Evolutionary conservation across 1,140 invertebrate genomes (phyloP).

Genomic region (Cherax quadricarinatus): DNA sequence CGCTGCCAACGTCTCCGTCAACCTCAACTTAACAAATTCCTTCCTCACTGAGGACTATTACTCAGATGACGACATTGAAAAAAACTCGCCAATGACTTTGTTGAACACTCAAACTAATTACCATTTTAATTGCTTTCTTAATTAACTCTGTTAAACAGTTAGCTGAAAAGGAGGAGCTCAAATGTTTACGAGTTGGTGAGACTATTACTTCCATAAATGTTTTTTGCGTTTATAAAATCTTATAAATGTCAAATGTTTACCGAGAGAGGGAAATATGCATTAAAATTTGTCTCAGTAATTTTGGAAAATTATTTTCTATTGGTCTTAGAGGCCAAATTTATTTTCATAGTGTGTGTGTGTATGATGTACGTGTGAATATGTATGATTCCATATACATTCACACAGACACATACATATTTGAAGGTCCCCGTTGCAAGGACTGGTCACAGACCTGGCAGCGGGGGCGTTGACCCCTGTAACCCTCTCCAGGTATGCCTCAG

Average conservation of each 20-base stretch:
- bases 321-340: too few species aligned
- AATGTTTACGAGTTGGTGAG: constrained; percentile 14
- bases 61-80: background rate
- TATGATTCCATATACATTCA: background rate
- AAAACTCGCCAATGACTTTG: background rate
- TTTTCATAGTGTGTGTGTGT: too few species aligned
- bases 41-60: background rate
- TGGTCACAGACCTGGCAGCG: too few species aligned
- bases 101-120: constrained; percentile 16
- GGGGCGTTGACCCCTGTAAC: too few species aligned
- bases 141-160: constrained; percentile 46
- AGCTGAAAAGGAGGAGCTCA: constrained; percentile 24
- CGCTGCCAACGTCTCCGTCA: too few species aligned
- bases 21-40: background rate
- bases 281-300: too few species aligned
- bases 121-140: constrained; percentile 54
- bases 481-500: too few species aligned
- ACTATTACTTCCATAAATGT: background rate
- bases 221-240: background rate
- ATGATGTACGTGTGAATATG: background rate
- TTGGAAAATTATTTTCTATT: too few species aligned
- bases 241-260: too few species aligned
- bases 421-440: too few species aligned
- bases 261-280: too few species aligned
- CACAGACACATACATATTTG: background rate